Base-by-base conservation (phyloP, 2,113 vertebrate genomes). In the Leptobrachium ailaonicum region DNA sequence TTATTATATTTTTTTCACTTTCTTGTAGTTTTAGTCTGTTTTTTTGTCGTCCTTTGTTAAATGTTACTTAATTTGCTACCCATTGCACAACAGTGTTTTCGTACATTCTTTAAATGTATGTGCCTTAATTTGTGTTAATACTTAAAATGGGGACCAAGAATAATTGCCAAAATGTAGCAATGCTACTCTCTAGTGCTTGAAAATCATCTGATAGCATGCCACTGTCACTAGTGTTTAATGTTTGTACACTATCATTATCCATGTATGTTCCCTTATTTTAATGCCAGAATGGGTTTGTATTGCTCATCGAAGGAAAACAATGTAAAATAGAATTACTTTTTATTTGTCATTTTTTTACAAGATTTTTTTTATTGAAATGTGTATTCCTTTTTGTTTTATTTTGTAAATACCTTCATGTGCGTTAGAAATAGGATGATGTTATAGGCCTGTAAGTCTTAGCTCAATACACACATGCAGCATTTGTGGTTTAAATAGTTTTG, bases 41-140 rank as follows among this genome's bases (percentile, higher is more conserved):
- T 69, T 12, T 62, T 77, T 60, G 40, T 77, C 68, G n/a, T 62
- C 44, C 20, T 32, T 32, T 32, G 6, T 67, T 75, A 42, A 41
- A 4, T 13, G n/a, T 62, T 47, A 42, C n/a, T 53, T 66, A 82
- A 0, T 0, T 63, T 40, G 4, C 83, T 5, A 0, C 68, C 67
- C 58, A 42, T 70, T 54, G 76, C 85, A 72, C 82, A 80, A 41
- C 82, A 42, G 68, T 82, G 82, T 89, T 87, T 87, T 75, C 60
- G 71, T 62, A 69, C 66, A 80, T 88, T 88, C 86, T 86, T 3
- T 0, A 77, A 40, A 95, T 94, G 92, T 95, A 94, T 92, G 96
- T 98, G 97, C 96, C 96, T 99, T 98, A 98, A 92, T 94, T 92
- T 93, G 87, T 88, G 84, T 95, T 94, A 87, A 90, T 89, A 85